Conservation (phyloP, 2,888 invertebrate genomes). For the Sinelater perroti region DNA sequence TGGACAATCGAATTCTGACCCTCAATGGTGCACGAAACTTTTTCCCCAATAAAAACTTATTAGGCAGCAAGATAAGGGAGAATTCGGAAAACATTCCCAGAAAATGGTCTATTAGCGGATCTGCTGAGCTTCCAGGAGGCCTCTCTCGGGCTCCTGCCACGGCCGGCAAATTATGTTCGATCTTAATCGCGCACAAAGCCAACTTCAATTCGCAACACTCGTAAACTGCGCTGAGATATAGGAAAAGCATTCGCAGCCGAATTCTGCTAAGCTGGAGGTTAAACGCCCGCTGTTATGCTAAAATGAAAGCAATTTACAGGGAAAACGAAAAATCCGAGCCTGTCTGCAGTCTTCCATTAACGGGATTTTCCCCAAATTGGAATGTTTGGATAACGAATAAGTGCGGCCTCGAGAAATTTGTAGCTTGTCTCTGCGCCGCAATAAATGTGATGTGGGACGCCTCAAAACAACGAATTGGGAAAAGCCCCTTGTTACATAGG, state of each 20-base stretch:
- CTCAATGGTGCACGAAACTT: no score
- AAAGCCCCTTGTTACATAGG: conserved; percentile 28
- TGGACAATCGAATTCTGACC: no score
- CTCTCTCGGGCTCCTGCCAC: conserved; percentile 1
- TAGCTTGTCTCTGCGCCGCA: conserved; percentile 15
- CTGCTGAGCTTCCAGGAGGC: background rate
- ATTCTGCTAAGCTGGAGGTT: background rate
- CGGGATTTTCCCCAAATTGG: conserved; percentile 9
- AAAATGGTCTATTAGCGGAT: conserved; percentile 2
- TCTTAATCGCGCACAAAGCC: conserved; percentile 5
- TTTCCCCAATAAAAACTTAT: background rate
- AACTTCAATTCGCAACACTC: conserved; percentile 5
- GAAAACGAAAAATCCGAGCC: no score
- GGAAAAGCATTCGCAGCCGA: background rate
- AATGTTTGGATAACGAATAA: conserved; percentile 10
- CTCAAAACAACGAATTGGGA: conserved; percentile 26
- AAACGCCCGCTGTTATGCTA: no score
- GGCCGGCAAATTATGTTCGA: conserved; percentile 4
- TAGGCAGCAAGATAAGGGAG: background rate
- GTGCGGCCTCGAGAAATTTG: conserved; percentile 22
- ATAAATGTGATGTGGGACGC: conserved; percentile 30
- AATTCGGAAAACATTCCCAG: conserved; percentile 5
- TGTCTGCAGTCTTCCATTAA: no score
- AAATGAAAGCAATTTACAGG: background rate
- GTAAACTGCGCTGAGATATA: background rate